Base-by-base conservation (phyloP, 1,140 invertebrate genomes). In the Schlechtendalia chinensis region DNA sequence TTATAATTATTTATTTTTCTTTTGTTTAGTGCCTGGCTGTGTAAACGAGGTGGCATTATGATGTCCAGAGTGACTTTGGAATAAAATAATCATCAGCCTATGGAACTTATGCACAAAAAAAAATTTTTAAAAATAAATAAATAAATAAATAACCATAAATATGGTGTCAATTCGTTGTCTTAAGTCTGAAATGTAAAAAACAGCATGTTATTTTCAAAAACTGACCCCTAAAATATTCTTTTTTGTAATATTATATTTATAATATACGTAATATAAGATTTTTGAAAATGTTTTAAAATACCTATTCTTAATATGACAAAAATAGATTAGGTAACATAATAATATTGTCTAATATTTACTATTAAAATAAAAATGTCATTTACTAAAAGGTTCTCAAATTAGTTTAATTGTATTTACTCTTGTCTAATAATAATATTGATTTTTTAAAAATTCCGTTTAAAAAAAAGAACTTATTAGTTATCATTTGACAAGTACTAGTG, bases 31-130 rank as follows among this genome's bases (percentile, higher is more conserved):
- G 75, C 75, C 0, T 79, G 75, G 75, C 8, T 79, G n/a, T 63
- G 58, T 79, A 79, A 79, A 79, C 32, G 58, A 63, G 58, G 75
- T 12, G 75, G 39, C 39, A 79, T 79, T 54, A 79, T 79, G 75
- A 63, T 79, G 58, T 50, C 75, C 17, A 79, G 75, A 63, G 58
- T 79, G 39, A 63, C 58, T 50, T 61, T 79, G 32, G 75, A 79
- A 29, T 79, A 50, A 50, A 39, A 39, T 39, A 8, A 8, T 4
- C 3, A 79, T 19, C 56, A 17, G 17, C 32, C 22, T 19, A 1
- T 29, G 6, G 27, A 47, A 47, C 17, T 47, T 77, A 22, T 17
- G 39, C 56, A 58, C 29, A 56, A 56, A 39, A 56, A 74, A 74
- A 59, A 77, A 59, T 22, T n/a, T n/a, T n/a, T n/a, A n/a, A 39